These are phyloP conservation scores for Mactromeris polynyma DNA, from an alignment of 2,888 invertebrate genomes.

Conservation along the genomic window DNA sequence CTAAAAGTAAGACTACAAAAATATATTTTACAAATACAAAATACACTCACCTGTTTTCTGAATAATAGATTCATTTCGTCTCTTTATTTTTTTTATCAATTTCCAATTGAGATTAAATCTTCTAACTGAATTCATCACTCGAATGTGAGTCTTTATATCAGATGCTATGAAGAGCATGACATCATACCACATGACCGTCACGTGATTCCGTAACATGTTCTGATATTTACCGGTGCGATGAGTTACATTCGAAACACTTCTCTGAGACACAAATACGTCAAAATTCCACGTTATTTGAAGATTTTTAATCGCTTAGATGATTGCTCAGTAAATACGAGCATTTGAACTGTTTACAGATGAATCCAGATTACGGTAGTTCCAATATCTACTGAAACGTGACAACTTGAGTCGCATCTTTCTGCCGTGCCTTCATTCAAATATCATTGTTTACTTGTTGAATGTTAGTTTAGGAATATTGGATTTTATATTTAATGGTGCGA, in stretches of 20 bases:
- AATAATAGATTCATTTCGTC: background rate
- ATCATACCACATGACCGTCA: background rate
- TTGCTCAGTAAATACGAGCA: background rate
- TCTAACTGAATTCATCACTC: background rate
- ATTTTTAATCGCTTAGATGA: background rate
- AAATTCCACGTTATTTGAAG: background rate
- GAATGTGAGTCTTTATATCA: background rate
- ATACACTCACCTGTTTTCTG: constrained; percentile 3
- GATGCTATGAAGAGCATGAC: background rate
- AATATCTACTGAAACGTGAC: background rate
- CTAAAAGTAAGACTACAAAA: background rate
- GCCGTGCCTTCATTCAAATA: background rate
- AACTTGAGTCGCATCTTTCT: background rate
- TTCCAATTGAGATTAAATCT: constrained; percentile 1
- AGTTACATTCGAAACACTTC: background rate
- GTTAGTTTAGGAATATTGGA: background rate
- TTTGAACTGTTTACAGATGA: background rate
- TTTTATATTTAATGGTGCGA: background rate
- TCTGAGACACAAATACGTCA: background rate
- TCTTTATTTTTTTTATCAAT: background rate
- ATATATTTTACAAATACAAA: background rate
- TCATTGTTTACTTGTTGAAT: background rate
- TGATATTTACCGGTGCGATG: background rate
- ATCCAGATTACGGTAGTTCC: background rate
- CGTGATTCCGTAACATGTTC: background rate